These are phyloP conservation scores for Holocentrus rufus DNA, from an alignment of 2,797 vertebrate species.

Conservation along the genomic window DNA sequence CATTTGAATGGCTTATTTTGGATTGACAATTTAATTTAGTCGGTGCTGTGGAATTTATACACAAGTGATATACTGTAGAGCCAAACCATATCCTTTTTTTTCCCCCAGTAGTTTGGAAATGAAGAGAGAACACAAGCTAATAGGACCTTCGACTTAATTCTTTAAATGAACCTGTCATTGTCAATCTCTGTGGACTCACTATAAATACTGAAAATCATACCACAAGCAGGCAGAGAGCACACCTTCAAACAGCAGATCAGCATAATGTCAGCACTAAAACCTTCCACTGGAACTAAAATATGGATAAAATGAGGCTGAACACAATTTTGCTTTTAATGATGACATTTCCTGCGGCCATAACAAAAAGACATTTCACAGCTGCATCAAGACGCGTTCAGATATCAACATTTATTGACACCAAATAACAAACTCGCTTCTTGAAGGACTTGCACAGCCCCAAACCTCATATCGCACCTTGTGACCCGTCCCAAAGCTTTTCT, in stretches of 20 bases:
- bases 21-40: slow-evolving; percentile 80
- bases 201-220: slow-evolving; percentile 19
- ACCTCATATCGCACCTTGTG: no score
- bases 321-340: neutral
- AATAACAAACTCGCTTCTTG: neutral
- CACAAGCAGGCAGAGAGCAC: neutral
- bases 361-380: neutral
- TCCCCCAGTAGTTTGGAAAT: slow-evolving; percentile 39
- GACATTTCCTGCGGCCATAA: neutral
- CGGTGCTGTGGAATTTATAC: slow-evolving; percentile 45
- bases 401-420: neutral
- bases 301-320: slow-evolving; percentile 2
- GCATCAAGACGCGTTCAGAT: no score
- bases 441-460: no score
- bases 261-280: slow-evolving; percentile 8
- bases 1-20: slow-evolving; percentile 61
- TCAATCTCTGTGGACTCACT: slow-evolving; percentile 36
- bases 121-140: slow-evolving; percentile 7
- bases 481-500: no score
- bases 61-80: slow-evolving; percentile 48
- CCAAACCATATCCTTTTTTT: slow-evolving; percentile 47
- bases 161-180: slow-evolving; percentile 46
- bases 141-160: slow-evolving; percentile 31
- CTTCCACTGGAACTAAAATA: slow-evolving; percentile 11
- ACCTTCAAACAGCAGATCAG: slow-evolving; percentile 22